Percentiles rank a stretch among this genome's conserved stretches.
phyloP scores from a whole-genome alignment of 2,113 vertebrate genomes.

The Apodemus speciosus region DNA sequence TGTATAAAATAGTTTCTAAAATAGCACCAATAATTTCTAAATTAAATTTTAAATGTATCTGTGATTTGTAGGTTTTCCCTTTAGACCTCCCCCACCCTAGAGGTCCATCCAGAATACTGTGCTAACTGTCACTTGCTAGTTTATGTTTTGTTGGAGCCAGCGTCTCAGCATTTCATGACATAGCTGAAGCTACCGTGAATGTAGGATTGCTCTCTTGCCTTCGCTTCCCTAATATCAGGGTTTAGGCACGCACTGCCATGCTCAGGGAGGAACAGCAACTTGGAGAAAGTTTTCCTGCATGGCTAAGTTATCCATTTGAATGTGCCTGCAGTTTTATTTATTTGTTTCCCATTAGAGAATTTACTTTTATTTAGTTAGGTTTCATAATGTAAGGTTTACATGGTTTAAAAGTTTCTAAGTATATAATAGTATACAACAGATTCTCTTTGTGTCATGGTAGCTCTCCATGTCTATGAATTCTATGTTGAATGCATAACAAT shows the following conservation, averaged over 20 bases:
- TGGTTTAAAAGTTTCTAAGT: neutral
- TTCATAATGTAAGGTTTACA: neutral
- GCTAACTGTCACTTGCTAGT: neutral
- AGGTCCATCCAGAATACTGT: neutral
- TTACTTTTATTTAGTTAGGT: conserved; percentile 14
- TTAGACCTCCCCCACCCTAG: neutral
- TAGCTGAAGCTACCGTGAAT: neutral
- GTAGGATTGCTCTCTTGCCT: neutral
- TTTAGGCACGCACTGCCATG: neutral
- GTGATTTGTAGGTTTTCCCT: neutral
- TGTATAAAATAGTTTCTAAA: neutral
- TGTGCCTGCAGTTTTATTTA: neutral
- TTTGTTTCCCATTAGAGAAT: neutral
- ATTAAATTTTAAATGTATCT: conserved; percentile 30
- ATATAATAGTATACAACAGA: neutral
- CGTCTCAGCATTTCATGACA: neutral
- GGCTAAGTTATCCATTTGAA: conserved; percentile 10
- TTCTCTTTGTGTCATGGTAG: neutral
- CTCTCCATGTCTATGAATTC: neutral
- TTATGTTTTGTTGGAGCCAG: neutral
- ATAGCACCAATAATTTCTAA: conserved; percentile 13
- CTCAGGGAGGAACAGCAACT: neutral
- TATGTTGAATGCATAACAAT: neutral
- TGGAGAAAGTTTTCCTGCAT: neutral
- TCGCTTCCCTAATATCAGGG: too few species aligned